Base-by-base conservation (phyloP, 35 echinoderm and acorn worm genomes). In the Stichopus chloronotus region DNA sequence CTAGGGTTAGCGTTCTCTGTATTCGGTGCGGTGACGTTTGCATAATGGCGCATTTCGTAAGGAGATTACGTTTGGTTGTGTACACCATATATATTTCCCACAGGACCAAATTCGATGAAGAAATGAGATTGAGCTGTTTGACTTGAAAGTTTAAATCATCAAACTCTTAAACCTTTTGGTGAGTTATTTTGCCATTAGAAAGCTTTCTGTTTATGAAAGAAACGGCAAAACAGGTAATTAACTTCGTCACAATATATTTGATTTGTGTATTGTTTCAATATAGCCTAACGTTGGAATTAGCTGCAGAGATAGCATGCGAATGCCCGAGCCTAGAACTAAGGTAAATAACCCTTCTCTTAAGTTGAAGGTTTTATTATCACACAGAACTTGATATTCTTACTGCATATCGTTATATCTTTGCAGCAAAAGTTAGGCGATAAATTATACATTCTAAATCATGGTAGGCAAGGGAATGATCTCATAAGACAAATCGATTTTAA, bases 401-500 rank as follows among this genome's bases (percentile, higher is more conserved):
- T 85, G 7, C 55, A 85, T 53, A 85, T 53, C 82, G 5, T 58
- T 10, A 85, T 58, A 85, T 8, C 58, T 53, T 85, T 17, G 58
- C 57, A 22, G 82, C 55, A 58, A 21, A 85, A 17, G 82, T 5
- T 85, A 85, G 82, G 82, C 82, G 82, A 20, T 55, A 85, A 58
- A 85, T 85, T 85, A 25, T 85, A 58, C 55, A 85, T 58, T 58
- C 82, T 85, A 58, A 21, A 19, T 58, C 55, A 85, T 58, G 82
- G 82, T 85, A 85, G 82, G 82, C 82, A 85, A 85, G 24, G 57
- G 82, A 85, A 17, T 16, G 54, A 85, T n/a, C 55, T 56, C 19
- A 23, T 58, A 85, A 85, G 82, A 58, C 82, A 85, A 85, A 85
- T 85, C 82, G 82, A 85, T 85, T 58, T 58, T 23, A 58, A 58